Evolutionary conservation across 1,140 invertebrate species (phyloP), one percentile per base, ranked within the genome.

Genomic region (Asobara japonica): DNA sequence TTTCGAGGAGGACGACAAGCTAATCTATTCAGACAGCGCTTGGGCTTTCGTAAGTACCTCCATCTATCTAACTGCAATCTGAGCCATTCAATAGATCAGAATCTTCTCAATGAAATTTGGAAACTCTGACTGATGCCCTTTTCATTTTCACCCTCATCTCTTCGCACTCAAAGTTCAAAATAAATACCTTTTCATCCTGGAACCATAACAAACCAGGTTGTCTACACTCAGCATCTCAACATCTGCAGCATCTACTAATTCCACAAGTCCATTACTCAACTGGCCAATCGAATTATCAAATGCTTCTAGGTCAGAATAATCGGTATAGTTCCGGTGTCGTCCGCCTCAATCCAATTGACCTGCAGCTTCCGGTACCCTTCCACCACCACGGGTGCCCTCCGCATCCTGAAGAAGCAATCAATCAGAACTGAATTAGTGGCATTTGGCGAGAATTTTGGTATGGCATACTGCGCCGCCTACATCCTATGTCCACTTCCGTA

Each of bases 11-110:
- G 48, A 71, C 29, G 65, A 64, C 6, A 38, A 69, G 16, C 13
- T 73, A 11, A 31, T 30, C 13, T 33, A 48, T 8, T 36, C 73
- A 13, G 48, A 73, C n/a, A n/a, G 38, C n/a, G 22, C 72, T 5
- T 78, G 75, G 77, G 76, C 69, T 16, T 60, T 78, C 69, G 77
- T 78, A 74, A 71, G 41, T 64, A 2, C n/a, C 2, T 41, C 36
- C 10, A 41, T 6, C 3, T 3, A 6, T 45, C 7, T 2, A 18
- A 25, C 41, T 70, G 11, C 30, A 38, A 33, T 20, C 45, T 74
- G 64, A 11, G 30, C 11, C 31, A 7, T 25, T 64, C 38, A 27
- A 31, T 27, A 64, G n/a, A 27, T 30, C 13, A 20, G 29, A 27
- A 27, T 69, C 13, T n/a, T 4, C 11, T 41, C 6, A 51, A 22